A percentile compares a stretch with the other conserved stretches of the same genome.
These are phyloP conservation scores for Phymanthus crucifer DNA, from an alignment of 92 coral and sea anemone species.

Conservation along the genomic window DNA sequence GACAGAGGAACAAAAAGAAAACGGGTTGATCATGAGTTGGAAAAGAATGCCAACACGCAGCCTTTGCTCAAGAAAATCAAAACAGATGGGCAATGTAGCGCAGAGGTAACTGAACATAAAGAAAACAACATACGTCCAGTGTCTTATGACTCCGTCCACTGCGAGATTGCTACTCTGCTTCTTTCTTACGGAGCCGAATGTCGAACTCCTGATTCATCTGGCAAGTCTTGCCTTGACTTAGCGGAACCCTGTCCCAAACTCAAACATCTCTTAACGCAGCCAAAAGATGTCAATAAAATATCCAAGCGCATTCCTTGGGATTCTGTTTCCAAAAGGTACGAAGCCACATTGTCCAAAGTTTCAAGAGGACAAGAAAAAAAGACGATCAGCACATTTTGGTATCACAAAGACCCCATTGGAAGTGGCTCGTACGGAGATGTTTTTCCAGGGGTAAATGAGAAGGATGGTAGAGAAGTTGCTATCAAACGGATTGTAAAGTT, in stretches of 20 bases:
- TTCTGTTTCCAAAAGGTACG: neutral
- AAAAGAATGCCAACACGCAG: neutral
- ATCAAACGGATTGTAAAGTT: constrained; percentile 51
- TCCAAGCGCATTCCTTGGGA: constrained; percentile 26
- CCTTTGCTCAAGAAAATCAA: neutral
- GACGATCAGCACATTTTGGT: constrained; percentile 19
- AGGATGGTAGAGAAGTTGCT: constrained; percentile 60
- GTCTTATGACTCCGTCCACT: neutral
- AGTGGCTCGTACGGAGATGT: constrained; percentile 52
- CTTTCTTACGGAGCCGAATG: constrained; percentile 3
- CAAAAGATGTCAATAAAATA: neutral
- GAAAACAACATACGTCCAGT: neutral
- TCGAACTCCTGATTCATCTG: neutral
- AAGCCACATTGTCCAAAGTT: constrained; percentile 14
- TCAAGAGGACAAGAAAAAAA: constrained; percentile 37
- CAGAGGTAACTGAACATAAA: neutral
- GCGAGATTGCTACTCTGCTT: constrained; percentile 1
- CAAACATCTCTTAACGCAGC: constrained; percentile 6
- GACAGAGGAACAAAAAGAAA: neutral
- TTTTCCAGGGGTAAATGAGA: constrained; percentile 45
- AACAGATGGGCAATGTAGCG: neutral
- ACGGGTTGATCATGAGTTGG: neutral
- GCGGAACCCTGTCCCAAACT: constrained; percentile 10
- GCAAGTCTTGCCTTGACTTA: constrained; percentile 19
- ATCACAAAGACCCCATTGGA: constrained; percentile 40